Percentiles rank a stretch among this genome's conserved stretches.
Conservation (phyloP, 2,888 invertebrate genomes). For the Ethmia dodecea region DNA sequence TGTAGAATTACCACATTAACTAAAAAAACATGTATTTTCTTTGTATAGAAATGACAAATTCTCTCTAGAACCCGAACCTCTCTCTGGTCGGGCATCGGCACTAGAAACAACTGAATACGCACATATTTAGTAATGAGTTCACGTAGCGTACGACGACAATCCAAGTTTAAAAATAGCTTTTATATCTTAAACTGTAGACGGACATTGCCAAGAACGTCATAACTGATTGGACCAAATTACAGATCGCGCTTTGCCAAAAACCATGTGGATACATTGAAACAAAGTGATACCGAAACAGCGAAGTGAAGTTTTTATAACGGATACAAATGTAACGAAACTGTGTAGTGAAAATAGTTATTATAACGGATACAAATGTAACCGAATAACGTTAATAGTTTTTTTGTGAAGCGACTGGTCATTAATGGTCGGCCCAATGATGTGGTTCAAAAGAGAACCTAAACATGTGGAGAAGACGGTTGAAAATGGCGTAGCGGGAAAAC, state of each 20-base stretch:
- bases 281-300: conserved; percentile 5
- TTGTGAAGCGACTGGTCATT: conserved; percentile 6
- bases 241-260: conserved; percentile 15
- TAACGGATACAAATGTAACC: neutral
- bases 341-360: conserved; percentile 2
- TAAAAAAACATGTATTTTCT: too few species aligned
- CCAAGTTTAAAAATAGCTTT: conserved; percentile 6
- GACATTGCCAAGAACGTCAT: conserved; percentile 24
- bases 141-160: conserved; percentile 16
- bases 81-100: too few species aligned
- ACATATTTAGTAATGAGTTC: neutral
- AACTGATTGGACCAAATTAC: conserved; percentile 17
- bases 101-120: too few species aligned
- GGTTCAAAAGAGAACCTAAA: conserved; percentile 69
- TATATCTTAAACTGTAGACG: conserved; percentile 1
- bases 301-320: conserved; percentile 4
- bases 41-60: too few species aligned
- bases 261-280: conserved; percentile 12
- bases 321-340: neutral
- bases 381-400: conserved; percentile 11
- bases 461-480: conserved; percentile 44
- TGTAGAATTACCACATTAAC: too few species aligned
- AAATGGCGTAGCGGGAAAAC: conserved; percentile 53
- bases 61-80: too few species aligned
- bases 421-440: conserved; percentile 58